Conservation (phyloP, 2,113 vertebrate genomes). For the Cryptotis parvus region DNA sequence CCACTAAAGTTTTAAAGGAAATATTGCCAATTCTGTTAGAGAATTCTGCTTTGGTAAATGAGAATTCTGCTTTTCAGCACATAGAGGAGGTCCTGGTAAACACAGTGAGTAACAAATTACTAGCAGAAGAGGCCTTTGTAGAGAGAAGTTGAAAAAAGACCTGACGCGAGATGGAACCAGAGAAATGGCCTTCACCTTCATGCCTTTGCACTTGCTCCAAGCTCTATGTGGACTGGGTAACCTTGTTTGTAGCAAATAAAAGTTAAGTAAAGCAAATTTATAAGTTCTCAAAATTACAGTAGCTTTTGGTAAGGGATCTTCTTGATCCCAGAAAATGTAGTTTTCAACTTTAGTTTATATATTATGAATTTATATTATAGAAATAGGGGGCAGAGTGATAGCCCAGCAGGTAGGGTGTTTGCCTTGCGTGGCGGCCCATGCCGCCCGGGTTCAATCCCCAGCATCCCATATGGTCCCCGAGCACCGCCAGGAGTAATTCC, state of each 20-base stretch:
- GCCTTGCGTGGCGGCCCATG: too few species aligned
- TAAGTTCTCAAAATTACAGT: not conserved
- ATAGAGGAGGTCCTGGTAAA: not conserved
- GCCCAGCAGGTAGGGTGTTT: too few species aligned
- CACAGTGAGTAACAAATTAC: not conserved
- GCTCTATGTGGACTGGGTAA: not conserved
- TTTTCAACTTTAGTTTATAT: not conserved
- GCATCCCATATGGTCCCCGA: too few species aligned
- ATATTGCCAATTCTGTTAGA: not conserved
- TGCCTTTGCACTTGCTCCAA: not conserved
- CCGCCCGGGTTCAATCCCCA: too few species aligned
- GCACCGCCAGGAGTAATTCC: too few species aligned
- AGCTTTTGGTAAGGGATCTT: constrained; percentile 1
- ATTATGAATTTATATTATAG: not conserved
- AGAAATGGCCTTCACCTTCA: not conserved
- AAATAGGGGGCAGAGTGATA: too few species aligned
- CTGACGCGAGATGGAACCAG: not conserved
- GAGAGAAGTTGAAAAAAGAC: not conserved
- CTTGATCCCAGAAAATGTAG: too few species aligned
- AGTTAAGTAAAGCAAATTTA: not conserved
- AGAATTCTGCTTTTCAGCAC: not conserved
- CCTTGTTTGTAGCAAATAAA: not conserved
- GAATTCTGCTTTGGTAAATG: too few species aligned
- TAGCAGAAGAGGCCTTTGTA: not conserved
- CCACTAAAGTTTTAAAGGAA: not conserved